phyloP scores from a whole-genome alignment of 1,140 invertebrate species.

The Thaumetopoea pityocampa region DNA sequence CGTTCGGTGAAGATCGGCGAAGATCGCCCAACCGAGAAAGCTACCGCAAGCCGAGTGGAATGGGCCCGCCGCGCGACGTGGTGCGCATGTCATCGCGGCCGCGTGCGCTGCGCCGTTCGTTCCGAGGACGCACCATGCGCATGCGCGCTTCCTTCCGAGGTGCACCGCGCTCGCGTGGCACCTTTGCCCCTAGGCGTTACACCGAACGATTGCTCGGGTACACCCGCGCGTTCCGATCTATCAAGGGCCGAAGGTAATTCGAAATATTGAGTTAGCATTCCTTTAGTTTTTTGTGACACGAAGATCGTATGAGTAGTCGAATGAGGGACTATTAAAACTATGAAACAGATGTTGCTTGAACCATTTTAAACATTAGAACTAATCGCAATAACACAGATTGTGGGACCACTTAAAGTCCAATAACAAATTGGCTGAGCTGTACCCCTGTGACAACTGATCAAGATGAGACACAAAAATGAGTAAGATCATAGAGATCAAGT shows the following conservation, averaged over 20 bases:
- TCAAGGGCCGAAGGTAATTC: conserved; percentile 69
- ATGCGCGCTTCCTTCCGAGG: conserved; percentile 62
- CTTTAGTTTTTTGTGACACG: conserved; percentile 25
- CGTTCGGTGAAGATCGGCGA: conserved; percentile 63
- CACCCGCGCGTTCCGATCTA: conserved; percentile 56
- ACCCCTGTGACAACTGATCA: too few species aligned
- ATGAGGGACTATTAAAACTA: neutral
- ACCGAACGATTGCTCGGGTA: conserved; percentile 54
- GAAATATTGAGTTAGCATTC: conserved; percentile 32
- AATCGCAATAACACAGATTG: neutral
- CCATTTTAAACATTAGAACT: neutral
- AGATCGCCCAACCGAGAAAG: conserved; percentile 62
- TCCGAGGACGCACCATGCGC: conserved; percentile 66
- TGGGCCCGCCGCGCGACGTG: conserved; percentile 66
- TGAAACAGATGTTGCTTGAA: conserved; percentile 1
- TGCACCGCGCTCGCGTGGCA: conserved; percentile 53
- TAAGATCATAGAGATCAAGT: neutral
- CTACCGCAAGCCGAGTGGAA: conserved; percentile 68
- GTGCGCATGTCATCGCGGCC: conserved; percentile 38
- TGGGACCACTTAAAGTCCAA: neutral
- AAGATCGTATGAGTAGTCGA: conserved; percentile 1
- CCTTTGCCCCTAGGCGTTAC: conserved; percentile 57
- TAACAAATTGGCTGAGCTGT: too few species aligned
- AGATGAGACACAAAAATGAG: neutral
- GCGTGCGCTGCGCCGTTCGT: conserved; percentile 62